These are phyloP conservation scores for Petrophora chlorosata DNA, from an alignment of 2,888 invertebrate species.

Conservation along the genomic window DNA sequence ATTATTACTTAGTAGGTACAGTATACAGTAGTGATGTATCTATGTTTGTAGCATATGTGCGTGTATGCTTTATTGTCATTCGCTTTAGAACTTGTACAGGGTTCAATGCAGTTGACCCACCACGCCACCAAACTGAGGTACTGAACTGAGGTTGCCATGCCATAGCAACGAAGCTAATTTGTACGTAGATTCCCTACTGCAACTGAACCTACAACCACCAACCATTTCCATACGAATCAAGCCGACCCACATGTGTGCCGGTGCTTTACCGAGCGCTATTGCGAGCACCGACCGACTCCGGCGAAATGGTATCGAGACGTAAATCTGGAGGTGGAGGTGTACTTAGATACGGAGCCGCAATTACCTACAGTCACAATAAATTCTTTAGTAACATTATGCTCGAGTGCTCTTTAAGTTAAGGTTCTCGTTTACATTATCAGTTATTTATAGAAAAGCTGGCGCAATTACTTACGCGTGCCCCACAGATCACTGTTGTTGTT, in stretches of 20 bases:
- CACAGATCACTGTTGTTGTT: too few relatives aligned
- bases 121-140: too few relatives aligned
- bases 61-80: too few relatives aligned
- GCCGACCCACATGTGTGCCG: constrained; percentile 37
- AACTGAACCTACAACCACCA: neutral
- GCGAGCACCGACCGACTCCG: constrained; percentile 28
- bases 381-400: constrained; percentile 15
- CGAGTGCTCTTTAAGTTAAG: constrained; percentile 13
- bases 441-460: constrained; percentile 18
- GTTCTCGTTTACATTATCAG: constrained; percentile 18
- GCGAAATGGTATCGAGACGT: constrained; percentile 37
- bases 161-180: too few relatives aligned
- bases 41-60: too few relatives aligned
- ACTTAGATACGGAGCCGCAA: constrained; percentile 31
- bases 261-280: constrained; percentile 37
- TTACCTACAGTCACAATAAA: constrained; percentile 27
- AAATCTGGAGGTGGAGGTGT: constrained; percentile 35
- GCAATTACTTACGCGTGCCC: constrained; percentile 10
- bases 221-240: constrained; percentile 38
- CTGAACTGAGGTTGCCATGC: too few relatives aligned
- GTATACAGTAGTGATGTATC: too few relatives aligned
- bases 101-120: too few relatives aligned
- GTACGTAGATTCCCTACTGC: constrained; percentile 8
- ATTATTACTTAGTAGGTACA: too few relatives aligned
- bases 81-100: too few relatives aligned